Evolutionary conservation across 1,140 invertebrate genomes (phyloP), one percentile per base, ranked within the genome.

Genomic region (Carposina sasakii): DNA sequence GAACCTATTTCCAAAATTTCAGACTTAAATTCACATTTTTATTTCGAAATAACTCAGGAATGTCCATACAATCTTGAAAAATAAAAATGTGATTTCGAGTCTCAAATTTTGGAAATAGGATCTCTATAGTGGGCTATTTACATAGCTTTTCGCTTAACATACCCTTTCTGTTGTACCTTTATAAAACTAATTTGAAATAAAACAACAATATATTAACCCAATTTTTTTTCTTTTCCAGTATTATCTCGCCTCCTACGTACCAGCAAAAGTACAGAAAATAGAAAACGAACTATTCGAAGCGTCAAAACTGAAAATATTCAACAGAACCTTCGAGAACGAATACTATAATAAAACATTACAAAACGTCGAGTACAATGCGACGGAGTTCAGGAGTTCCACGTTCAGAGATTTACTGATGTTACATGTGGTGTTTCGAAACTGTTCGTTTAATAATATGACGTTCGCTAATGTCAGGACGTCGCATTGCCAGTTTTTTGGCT

Each of bases 381-480:
- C 76, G 0, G 74, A 71, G 0, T 87, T 87, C 47, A 40, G 47
- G 1, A 74, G 82, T 21, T 85, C 84, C 52, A 74, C 70, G 0
- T 86, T 87, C 42, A 39, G 70, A 5, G 81, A 87, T 52, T 69
- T 86, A 51, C 62, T 85, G 28, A 65, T 87, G 52, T 85, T 78
- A 1, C 86, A 87, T 40, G 85, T 86, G 3, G 54, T 63, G 9
- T 88, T 88, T 51, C 53, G 57, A 15, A 85, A 84, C 55, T 87
- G 85, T 46, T 63, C 74, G 1, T 86, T 88, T 40, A 50, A 65
- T 1, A 69, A 78, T 22, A 78, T 85, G 0, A 71, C 76, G 10
- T 82, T 88, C 45, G 65, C 73, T 0, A 86, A 82, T 28, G 73
- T 88, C 6, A 84, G 83, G 57, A 82, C 79, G 0, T 85, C 82